Conservation (phyloP, 2,888 invertebrate species). For the Eupeodes luniger region DNA sequence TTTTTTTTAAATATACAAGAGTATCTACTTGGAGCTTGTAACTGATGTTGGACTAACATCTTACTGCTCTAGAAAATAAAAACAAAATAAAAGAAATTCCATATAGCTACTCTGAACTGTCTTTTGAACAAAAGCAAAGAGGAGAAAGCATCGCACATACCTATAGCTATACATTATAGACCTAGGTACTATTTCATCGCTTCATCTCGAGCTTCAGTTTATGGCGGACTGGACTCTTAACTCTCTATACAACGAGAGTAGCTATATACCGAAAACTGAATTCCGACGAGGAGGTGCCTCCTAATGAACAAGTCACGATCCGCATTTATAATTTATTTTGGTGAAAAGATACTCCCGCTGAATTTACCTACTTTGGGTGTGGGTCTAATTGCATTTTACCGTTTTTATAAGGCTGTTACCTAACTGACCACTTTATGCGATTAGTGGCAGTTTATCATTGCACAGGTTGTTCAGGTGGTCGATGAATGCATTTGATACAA, state of each 20-base stretch:
- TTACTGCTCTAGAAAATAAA: constrained; percentile 25
- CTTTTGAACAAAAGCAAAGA: constrained; percentile 8
- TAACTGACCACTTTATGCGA: constrained; percentile 75
- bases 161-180: background rate
- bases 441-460: constrained; percentile 74
- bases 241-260: no score
- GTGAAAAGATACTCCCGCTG: constrained; percentile 75
- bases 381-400: constrained; percentile 76
- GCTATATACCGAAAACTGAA: background rate
- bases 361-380: constrained; percentile 71
- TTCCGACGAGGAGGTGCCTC: constrained; percentile 65
- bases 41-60: background rate
- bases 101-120: background rate
- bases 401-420: constrained; percentile 70
- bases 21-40: no score
- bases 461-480: constrained; percentile 72
- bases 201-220: background rate
- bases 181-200: constrained; percentile 17
- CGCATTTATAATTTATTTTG: constrained; percentile 75
- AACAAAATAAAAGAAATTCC: background rate
- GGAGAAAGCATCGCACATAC: constrained; percentile 54
- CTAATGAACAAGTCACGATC: constrained; percentile 76
- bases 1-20: background rate
- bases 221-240: background rate
- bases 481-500: constrained; percentile 69